These are phyloP conservation scores for Sicus ferrugineus DNA, from an alignment of 2,888 invertebrate genomes.

Conservation along the genomic window DNA sequence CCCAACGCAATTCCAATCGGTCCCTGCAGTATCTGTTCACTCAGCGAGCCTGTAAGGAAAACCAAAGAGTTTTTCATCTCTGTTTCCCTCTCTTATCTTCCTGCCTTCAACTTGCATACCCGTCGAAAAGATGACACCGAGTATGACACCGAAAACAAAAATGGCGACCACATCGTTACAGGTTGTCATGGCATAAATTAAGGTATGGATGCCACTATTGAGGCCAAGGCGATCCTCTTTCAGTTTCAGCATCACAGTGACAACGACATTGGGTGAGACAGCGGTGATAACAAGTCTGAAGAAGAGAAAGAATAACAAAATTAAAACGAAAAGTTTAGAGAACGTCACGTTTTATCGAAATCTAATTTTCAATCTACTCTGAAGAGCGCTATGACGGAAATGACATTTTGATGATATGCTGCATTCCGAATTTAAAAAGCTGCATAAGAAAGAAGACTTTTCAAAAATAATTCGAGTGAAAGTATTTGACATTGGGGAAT, in stretches of 20 bases:
- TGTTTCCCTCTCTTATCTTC: neutral
- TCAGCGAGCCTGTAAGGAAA: slow-evolving; percentile 62
- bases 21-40: slow-evolving; percentile 67
- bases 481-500: neutral
- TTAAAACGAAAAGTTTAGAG: neutral
- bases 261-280: slow-evolving; percentile 78
- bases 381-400: no score
- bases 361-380: no score
- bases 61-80: neutral
- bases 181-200: slow-evolving; percentile 69
- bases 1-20: slow-evolving; percentile 72
- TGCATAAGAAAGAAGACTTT: no score
- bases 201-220: slow-evolving; percentile 77
- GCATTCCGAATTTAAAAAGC: no score
- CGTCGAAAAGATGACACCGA: slow-evolving; percentile 72
- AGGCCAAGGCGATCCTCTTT: slow-evolving; percentile 70
- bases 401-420: no score
- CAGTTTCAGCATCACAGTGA: slow-evolving; percentile 72
- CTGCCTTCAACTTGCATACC: slow-evolving; percentile 63
- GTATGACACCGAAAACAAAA: slow-evolving; percentile 74
- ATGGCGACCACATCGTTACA: slow-evolving; percentile 81
- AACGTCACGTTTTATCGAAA: neutral
- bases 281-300: slow-evolving; percentile 71
- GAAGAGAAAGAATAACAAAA: neutral
- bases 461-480: no score